phyloP scores from a whole-genome alignment of 1,140 invertebrate species.

The Nebria ingens region DNA sequence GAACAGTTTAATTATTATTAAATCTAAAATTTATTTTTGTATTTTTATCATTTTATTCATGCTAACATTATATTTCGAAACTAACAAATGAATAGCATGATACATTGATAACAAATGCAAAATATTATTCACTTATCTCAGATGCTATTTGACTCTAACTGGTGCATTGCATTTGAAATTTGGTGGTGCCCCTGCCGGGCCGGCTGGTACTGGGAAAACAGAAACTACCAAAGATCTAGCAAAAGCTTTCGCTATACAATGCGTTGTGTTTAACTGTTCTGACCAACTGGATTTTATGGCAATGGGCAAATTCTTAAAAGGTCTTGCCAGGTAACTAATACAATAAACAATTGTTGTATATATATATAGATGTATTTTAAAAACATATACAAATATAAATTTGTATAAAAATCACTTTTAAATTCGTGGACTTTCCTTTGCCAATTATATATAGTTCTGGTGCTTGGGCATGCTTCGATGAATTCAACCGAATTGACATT shows the following conservation, averaged over 20 bases:
- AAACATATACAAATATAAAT: no score
- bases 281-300: slow-evolving; percentile 62
- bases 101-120: no score
- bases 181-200: slow-evolving; percentile 61
- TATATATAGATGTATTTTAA: no score
- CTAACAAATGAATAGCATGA: no score
- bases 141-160: slow-evolving; percentile 56
- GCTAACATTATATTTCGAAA: no score
- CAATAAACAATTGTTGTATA: neutral
- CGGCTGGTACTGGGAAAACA: slow-evolving; percentile 65
- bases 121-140: no score
- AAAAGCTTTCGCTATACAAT: slow-evolving; percentile 63
- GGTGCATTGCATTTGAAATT: slow-evolving; percentile 59
- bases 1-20: neutral
- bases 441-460: no score
- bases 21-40: slow-evolving; percentile 4
- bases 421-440: no score
- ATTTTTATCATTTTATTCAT: no score
- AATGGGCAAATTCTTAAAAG: slow-evolving; percentile 56
- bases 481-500: slow-evolving; percentile 65
- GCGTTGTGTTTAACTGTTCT: slow-evolving; percentile 69
- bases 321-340: slow-evolving; percentile 36
- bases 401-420: no score
- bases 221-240: slow-evolving; percentile 67
- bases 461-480: slow-evolving; percentile 68